A percentile compares a stretch with the other conserved stretches of the same genome.
These are phyloP conservation scores for Hestina assimilis DNA, from an alignment of 1,140 invertebrate species.

Conservation along the genomic window DNA sequence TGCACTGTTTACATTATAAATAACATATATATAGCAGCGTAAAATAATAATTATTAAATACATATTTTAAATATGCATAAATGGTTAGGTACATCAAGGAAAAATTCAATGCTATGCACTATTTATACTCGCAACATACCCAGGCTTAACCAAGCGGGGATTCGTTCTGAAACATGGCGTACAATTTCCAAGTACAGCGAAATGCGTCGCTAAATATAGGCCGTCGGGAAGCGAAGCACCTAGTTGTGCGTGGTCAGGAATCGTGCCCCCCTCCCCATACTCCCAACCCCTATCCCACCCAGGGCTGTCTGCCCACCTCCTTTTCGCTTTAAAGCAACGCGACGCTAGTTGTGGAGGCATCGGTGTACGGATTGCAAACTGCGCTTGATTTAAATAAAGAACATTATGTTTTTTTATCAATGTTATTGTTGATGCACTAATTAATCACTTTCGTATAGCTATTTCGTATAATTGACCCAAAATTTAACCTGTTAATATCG, in stretches of 20 bases:
- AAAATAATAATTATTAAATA: too few species aligned
- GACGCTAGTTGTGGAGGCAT: slow-evolving; percentile 11
- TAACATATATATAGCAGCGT: too few species aligned
- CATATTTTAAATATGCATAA: not conserved
- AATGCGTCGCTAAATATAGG: slow-evolving; percentile 74
- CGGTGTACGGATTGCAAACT: slow-evolving; percentile 9
- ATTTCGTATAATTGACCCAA: too few species aligned
- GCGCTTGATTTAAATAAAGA: slow-evolving; percentile 6
- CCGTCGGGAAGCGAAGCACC: slow-evolving; percentile 44
- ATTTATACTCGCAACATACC: not conserved
- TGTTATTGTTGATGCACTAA: not conserved
- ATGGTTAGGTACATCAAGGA: not conserved
- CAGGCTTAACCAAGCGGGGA: slow-evolving; percentile 12
- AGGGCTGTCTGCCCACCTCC: slow-evolving; percentile 31
- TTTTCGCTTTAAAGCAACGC: slow-evolving; percentile 13
- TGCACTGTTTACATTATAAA: too few species aligned
- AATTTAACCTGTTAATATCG: too few species aligned
- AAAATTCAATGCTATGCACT: not conserved
- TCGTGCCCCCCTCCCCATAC: slow-evolving; percentile 33
- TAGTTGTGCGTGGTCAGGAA: slow-evolving; percentile 71
- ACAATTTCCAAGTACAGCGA: slow-evolving; percentile 49
- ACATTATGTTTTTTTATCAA: not conserved
- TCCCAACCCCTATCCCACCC: slow-evolving; percentile 19
- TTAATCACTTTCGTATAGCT: too few species aligned
- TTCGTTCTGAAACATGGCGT: slow-evolving; percentile 37